Conservation (phyloP, 2,888 invertebrate species). For the Brachylomia viminalis region DNA sequence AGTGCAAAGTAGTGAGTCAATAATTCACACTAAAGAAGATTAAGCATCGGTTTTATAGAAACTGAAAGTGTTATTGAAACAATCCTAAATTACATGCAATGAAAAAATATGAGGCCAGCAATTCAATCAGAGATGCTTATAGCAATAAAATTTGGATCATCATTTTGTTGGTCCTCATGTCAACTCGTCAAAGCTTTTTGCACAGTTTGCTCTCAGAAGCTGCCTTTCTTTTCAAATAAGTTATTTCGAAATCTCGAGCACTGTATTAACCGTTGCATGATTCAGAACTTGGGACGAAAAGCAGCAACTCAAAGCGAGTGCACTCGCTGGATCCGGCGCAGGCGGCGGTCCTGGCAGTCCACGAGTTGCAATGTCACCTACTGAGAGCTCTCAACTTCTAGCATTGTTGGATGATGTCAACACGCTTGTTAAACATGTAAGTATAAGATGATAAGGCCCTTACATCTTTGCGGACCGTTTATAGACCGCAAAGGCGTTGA, state of each 20-base stretch:
- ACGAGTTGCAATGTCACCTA: conserved; percentile 86
- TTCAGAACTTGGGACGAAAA: conserved; percentile 87
- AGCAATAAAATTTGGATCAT: not conserved
- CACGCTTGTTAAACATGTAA: conserved; percentile 96
- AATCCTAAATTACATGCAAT: not conserved
- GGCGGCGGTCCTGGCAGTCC: conserved; percentile 66
- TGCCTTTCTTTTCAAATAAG: not conserved
- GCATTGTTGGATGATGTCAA: conserved; percentile 96
- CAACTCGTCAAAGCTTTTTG: not conserved
- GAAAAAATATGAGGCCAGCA: not conserved
- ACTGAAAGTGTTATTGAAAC: conserved; percentile 10
- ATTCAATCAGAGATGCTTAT: not conserved
- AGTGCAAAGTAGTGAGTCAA: conserved; percentile 48
- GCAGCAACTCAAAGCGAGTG: conserved; percentile 84
- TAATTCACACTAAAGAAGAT: conserved; percentile 10
- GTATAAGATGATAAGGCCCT: conserved; percentile 65
- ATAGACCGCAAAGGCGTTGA: not conserved
- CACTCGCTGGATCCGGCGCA: conserved; percentile 68
- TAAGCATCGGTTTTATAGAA: conserved; percentile 13
- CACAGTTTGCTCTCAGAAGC: not conserved
- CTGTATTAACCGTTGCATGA: conserved; percentile 9
- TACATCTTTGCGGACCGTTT: not conserved
- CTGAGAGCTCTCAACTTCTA: conserved; percentile 93
- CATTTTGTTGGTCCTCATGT: not conserved
- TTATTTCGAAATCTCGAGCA: not conserved